These are phyloP conservation scores for Cygnus atratus DNA, from an alignment of 2,113 vertebrate species.

Conservation along the genomic window DNA sequence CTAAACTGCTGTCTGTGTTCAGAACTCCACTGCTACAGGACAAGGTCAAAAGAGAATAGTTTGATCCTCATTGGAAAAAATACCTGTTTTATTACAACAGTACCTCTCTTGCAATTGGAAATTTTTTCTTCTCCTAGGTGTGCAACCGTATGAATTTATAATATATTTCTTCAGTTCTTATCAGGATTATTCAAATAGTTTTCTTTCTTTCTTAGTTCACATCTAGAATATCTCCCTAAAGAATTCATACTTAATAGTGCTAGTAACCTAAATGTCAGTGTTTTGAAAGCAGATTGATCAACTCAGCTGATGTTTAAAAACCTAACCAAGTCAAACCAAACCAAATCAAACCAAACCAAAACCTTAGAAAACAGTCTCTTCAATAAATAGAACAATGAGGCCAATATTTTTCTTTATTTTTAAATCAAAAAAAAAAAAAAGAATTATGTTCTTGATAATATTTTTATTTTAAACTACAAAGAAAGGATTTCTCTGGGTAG, in stretches of 20 bases:
- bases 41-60: not conserved
- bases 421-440: not conserved
- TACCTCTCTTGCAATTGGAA: not conserved
- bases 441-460: not conserved
- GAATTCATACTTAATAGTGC: not conserved
- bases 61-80: not conserved
- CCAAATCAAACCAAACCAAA: not conserved
- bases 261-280: not conserved
- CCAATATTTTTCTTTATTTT: not conserved
- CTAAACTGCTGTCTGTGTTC: not conserved
- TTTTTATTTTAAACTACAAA: not conserved
- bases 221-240: not conserved
- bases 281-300: not conserved
- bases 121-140: not conserved
- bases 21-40: not conserved
- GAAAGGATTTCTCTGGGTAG: not conserved
- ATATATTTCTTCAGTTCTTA: not conserved
- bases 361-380: not conserved
- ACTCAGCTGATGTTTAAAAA: not conserved
- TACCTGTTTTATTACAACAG: not conserved
- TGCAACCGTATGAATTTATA: not conserved
- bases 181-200: not conserved
- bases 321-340: not conserved
- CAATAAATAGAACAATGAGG: not conserved
- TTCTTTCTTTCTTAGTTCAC: not conserved